phyloP scores from a whole-genome alignment of 1,140 invertebrate species.

The Papilio helenus region DNA sequence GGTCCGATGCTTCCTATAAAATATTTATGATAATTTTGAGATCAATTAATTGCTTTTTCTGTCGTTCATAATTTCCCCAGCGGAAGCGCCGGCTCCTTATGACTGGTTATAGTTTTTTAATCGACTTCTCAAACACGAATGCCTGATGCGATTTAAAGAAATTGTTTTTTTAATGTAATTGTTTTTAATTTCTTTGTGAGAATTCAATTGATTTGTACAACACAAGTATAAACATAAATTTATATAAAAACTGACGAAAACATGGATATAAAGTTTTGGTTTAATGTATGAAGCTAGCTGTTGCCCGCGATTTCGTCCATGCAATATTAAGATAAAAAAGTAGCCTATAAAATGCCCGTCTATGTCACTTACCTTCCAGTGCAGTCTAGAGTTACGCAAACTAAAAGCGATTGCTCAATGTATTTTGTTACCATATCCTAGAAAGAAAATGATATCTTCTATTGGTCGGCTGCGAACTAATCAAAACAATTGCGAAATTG shows the following conservation, averaged over 20 bases:
- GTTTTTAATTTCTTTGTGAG: slow-evolving; percentile 17
- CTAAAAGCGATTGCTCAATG: background rate
- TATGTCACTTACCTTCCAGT: too few relatives aligned
- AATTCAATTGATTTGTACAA: background rate
- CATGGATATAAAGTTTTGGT: too few relatives aligned
- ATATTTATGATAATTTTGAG: slow-evolving; percentile 18
- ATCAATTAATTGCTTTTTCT: slow-evolving; percentile 30
- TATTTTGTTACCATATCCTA: slow-evolving; percentile 20
- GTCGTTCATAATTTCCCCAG: slow-evolving; percentile 28
- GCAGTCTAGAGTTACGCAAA: slow-evolving; percentile 9
- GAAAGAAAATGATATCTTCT: slow-evolving; percentile 2
- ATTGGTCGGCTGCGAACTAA: background rate
- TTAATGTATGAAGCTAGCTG: too few relatives aligned
- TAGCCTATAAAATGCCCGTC: too few relatives aligned
- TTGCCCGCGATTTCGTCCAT: too few relatives aligned
- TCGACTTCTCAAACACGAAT: slow-evolving; percentile 13
- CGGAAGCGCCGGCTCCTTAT: slow-evolving; percentile 30
- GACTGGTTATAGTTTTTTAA: slow-evolving; percentile 40
- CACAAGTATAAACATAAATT: background rate
- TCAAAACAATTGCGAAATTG: slow-evolving; percentile 2
- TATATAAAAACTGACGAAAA: too few relatives aligned
- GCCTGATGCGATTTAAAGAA: slow-evolving; percentile 30
- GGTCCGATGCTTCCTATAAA: background rate
- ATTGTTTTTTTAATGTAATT: slow-evolving; percentile 35
- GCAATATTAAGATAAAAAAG: too few relatives aligned